Evolutionary conservation across 1,140 invertebrate genomes (phyloP), one percentile per base, ranked within the genome.

Genomic region (Diachasma alloeum): DNA sequence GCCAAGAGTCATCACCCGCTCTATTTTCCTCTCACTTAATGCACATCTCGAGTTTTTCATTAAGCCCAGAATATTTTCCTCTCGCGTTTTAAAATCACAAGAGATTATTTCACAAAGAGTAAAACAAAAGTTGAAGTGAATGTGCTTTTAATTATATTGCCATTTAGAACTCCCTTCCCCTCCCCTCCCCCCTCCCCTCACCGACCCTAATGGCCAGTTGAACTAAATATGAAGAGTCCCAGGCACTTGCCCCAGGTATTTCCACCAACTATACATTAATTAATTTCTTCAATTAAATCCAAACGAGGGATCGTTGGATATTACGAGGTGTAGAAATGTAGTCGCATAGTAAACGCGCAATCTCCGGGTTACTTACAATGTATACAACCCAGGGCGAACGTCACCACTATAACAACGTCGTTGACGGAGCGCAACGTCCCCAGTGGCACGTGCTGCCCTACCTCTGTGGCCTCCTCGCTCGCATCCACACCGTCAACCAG

Each of bases 261-360:
- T 48, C n/a, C 9, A 72, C 42, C 42, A 22, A 22, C 31, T 59
- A 70, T 63, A 73, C 74, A 70, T 76, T 78, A 80, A 78, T 80
- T 77, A 78, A 80, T 78, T 78, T 78, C 73, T 76, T 74, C 76
- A 80, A 78, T 80, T 74, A 73, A 76, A 77, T 63, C 19, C 22
- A 63, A 31, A 42, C 73, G 19, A 31, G 71, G 36, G 71, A 53
- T 72, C 26, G 46, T 56, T 72, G 19, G 24, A 53, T 59, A 56
- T 72, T 26, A 53, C 48, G 46, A 59, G 31, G 71, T 72, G 36
- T 46, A 56, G 53, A 72, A 22, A 48, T 36, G 42, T 71, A 72
- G 69, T 11, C 17, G 22, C 72, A 66, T 63, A 39, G 74, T 76
- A 71, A 76, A 76, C 56, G 67, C 36, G 68, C 68, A 76, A 76